These are phyloP conservation scores for Apostichopus parvimensis DNA, from an alignment of 35 echinoderm and acorn worm species.

Conservation along the genomic window DNA sequence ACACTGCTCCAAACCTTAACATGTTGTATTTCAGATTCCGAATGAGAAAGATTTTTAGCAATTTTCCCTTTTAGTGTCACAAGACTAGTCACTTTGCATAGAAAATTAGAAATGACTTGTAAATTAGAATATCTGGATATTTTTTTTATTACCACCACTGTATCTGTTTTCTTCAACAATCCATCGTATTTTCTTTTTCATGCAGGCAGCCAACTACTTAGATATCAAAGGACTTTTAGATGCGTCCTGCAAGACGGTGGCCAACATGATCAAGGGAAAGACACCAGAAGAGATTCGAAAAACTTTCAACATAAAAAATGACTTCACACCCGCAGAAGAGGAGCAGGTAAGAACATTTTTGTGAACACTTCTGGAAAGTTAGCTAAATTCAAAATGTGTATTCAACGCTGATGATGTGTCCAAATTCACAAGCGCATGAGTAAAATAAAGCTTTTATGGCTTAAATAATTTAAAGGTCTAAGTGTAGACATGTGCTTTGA, in stretches of 20 bases:
- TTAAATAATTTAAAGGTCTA: neutral
- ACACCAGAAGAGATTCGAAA: slow-evolving; percentile 99
- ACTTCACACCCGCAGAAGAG: slow-evolving; percentile 98
- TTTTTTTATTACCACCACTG: too few species aligned
- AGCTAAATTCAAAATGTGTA: neutral
- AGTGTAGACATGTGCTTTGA: neutral
- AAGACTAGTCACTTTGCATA: too few species aligned
- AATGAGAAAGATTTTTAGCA: too few species aligned
- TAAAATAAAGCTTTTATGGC: too few species aligned
- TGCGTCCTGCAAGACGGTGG: slow-evolving; percentile 94
- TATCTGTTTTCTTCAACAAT: too few species aligned
- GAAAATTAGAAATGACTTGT: too few species aligned
- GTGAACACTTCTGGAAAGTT: neutral
- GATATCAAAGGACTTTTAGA: slow-evolving; percentile 97
- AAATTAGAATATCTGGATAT: too few species aligned
- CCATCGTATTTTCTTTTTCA: neutral
- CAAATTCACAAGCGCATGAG: too few species aligned
- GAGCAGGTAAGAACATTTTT: slow-evolving; percentile 74
- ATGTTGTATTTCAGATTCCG: too few species aligned
- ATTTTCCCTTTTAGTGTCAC: too few species aligned
- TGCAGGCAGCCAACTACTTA: slow-evolving; percentile 95
- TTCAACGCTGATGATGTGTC: neutral
- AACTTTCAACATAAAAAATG: slow-evolving; percentile 99
- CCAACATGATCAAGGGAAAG: slow-evolving; percentile 99
- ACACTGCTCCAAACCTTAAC: too few species aligned